phyloP scores from a whole-genome alignment of 2,797 vertebrate genomes.

The Chelonia mydas region DNA sequence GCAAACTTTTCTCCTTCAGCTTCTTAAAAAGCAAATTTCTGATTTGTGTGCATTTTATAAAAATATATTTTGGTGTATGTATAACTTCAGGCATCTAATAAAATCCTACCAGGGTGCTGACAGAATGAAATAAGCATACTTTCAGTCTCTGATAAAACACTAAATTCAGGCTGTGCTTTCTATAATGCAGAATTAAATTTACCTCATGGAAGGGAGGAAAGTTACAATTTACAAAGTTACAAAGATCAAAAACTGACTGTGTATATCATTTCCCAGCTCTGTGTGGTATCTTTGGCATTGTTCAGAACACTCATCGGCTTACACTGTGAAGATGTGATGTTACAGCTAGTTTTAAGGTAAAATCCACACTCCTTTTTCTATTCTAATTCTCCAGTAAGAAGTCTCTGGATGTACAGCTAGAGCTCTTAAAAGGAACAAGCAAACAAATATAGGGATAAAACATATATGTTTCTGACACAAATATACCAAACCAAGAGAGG shows the following conservation, averaged over 20 bases:
- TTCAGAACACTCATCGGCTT: constrained; percentile 96
- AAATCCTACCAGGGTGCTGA: neutral
- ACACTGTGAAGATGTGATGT: constrained; percentile 98
- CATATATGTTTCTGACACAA: constrained; percentile 47
- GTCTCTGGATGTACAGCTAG: neutral
- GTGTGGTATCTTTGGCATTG: constrained; percentile 94
- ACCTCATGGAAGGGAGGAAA: neutral
- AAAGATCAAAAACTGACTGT: constrained; percentile 47
- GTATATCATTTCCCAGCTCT: constrained; percentile 85
- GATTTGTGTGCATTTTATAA: neutral
- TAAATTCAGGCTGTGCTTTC: constrained; percentile 12
- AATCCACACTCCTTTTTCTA: constrained; percentile 38
- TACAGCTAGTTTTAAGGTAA: constrained; percentile 96
- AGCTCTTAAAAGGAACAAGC: constrained; percentile 18
- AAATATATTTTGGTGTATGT: neutral
- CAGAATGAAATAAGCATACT: constrained; percentile 11
- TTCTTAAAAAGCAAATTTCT: neutral
- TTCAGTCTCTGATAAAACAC: constrained; percentile 10
- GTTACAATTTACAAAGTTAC: constrained; percentile 1
- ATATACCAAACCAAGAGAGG: constrained; percentile 5
- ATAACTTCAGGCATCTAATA: neutral
- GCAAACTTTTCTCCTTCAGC: neutral
- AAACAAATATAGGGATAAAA: constrained; percentile 18
- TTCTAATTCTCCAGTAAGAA: neutral
- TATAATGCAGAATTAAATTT: constrained; percentile 25